Conservation (phyloP, 2,888 invertebrate species). For the Phalera bucephala region DNA sequence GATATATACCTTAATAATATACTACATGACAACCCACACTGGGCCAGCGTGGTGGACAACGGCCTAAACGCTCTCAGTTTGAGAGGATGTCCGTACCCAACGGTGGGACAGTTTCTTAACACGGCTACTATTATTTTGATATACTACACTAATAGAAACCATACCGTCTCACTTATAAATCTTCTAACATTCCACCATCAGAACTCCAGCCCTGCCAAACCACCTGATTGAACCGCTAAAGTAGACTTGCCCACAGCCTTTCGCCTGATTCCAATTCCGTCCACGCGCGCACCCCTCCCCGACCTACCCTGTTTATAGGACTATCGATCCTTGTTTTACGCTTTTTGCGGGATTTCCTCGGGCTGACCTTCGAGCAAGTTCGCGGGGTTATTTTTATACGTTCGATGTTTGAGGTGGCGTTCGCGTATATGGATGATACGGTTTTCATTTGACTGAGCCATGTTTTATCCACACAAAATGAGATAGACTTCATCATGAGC, state of each 20-base stretch:
- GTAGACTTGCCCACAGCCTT: background rate
- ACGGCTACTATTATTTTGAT: too few species aligned
- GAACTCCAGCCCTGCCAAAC: background rate
- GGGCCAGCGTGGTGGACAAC: too few species aligned
- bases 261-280: background rate
- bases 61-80: too few species aligned
- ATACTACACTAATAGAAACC: too few species aligned
- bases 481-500: too few species aligned
- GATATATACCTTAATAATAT: too few species aligned
- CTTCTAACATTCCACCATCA: too few species aligned
- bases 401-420: background rate
- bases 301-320: slow-evolving; percentile 2
- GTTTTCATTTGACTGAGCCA: background rate
- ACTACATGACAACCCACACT: too few species aligned
- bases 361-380: slow-evolving; percentile 2
- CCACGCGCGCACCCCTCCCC: slow-evolving; percentile 1
- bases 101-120: too few species aligned
- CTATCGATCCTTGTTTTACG: slow-evolving; percentile 4
- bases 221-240: background rate
- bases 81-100: too few species aligned
- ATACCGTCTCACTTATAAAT: too few species aligned
- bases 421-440: background rate
- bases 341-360: slow-evolving; percentile 3
- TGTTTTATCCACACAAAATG: too few species aligned
- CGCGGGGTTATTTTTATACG: background rate